Conservation (phyloP, 1,140 invertebrate species). For the Muscidifurax raptorellus region DNA sequence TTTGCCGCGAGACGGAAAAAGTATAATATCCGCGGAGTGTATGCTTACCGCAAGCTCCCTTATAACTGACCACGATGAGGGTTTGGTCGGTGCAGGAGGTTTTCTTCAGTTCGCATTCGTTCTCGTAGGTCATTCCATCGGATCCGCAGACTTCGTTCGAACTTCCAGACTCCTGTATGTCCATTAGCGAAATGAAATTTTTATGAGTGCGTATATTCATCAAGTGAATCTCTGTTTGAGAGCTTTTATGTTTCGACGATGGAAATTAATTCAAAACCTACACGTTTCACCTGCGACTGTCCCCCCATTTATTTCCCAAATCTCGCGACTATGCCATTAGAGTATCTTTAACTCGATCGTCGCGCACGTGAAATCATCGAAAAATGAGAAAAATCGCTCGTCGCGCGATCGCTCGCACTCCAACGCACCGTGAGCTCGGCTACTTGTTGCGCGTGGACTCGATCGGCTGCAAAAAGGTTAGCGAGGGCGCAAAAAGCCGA, state of each 20-base stretch:
- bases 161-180: slow-evolving; percentile 75
- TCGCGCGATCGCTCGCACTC: background rate
- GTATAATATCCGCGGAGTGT: background rate
- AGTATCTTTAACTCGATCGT: no score
- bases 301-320: no score
- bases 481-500: slow-evolving; percentile 38
- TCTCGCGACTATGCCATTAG: no score
- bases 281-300: no score
- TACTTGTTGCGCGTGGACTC: slow-evolving; percentile 55
- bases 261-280: no score
- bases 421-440: background rate
- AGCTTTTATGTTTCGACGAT: no score
- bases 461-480: slow-evolving; percentile 33
- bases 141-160: slow-evolving; percentile 83
- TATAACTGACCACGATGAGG: slow-evolving; percentile 82
- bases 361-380: no score
- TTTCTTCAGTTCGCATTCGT: slow-evolving; percentile 83
- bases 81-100: slow-evolving; percentile 81
- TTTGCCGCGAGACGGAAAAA: background rate
- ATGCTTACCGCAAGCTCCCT: slow-evolving; percentile 90
- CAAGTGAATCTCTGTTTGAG: background rate
- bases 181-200: slow-evolving; percentile 54
- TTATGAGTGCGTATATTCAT: background rate
- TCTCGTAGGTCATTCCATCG: slow-evolving; percentile 84
- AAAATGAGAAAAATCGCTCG: background rate